Evolutionary conservation across 2,888 invertebrate genomes (phyloP), one percentile per base, ranked within the genome.

Genomic region (Tuta absoluta): DNA sequence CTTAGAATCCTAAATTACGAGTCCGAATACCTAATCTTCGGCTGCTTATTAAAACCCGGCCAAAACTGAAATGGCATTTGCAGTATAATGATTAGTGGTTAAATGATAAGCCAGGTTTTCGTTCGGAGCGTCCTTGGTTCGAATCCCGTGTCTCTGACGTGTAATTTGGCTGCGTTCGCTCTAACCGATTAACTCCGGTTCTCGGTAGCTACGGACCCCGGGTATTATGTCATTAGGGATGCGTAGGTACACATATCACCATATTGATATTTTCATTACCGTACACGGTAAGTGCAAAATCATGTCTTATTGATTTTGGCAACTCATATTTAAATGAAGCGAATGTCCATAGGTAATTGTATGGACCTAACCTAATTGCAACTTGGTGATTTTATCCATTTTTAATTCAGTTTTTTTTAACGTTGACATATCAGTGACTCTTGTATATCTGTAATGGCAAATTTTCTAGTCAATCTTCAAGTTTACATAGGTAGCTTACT

Each of bases 61-160:
- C 82, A 80, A 85, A 87, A 80, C 87, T 77, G 80, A 86, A 91
- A 91, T 90, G 91, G 88, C 90, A 91, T 88, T 87, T 80, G 88
- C 81, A 79, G 73, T 81, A 86, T 88, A 81, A 86, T 91, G 85
- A 89, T 90, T 89, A 89, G 85, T 78, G 80, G 80, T 83, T 86
- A 89, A 89, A 90, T 90, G 91, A 90, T 90, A 88, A 89, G 85
- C 84, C 81, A 72, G 77, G 78, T 80, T 72, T 76, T 78, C 81
- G 91, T 91, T 91, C 91, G 74, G 76, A 74, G 83, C 86, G 91
- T 87, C 91, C 91, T 91, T 90, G 89, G 84, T 82, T 81, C 80
- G 87, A 85, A 81, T 88, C 87, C 87, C 84, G 89, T 91, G 91
- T 91, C 91, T 91, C 87, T 91, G 86, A 83, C 76, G 83, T 90